Evolutionary conservation across 2,113 vertebrate species (phyloP), one percentile per base, ranked within the genome.

Genomic region (human): DNA sequence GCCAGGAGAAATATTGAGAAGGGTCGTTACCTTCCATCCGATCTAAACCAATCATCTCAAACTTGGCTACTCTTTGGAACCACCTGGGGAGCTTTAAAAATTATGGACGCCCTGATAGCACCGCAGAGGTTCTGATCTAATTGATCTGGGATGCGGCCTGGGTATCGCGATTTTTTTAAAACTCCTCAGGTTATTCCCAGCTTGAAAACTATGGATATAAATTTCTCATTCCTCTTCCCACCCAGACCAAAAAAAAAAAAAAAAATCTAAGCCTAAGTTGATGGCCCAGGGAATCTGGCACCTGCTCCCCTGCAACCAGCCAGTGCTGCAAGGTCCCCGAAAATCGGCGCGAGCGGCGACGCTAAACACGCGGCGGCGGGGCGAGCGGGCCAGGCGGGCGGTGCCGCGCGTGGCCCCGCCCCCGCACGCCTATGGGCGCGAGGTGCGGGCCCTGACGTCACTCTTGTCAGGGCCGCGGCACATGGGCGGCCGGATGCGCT

Each of bases 401-500:
- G 3, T 12, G 66, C 68, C 0, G 6, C 30, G 0, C 6, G 16
- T 4, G 89, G 68, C 92, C 40, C 73, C 89, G 55, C 97, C 97
- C 95, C 98, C 61, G 87, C 97, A 98, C 95, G 87, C 98, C 98
- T 95, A 98, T 94, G 40, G 88, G 90, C 80, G 94, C 95, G 94
- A 97, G 95, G 98, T 97, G 97, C 93, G 98, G 98, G 95, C 97
- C 80, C 97, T 98, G 98, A 98, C 98, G 98, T 99, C 98, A 99
- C 84, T 96, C 95, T 89, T 93, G 97, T 95, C 89, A 98, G 86
- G 82, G 96, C 97, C 89, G 83, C 98, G 94, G 99, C 99, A 99
- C 99, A 99, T 99, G 99, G 98, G 98, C 93, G 87, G 98, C 98
- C 95, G 97, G 97, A 97, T 96, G 97, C 76, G 79, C 97, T 97